Percentiles rank a stretch among this genome's conserved stretches.
These are phyloP conservation scores for Maniola hyperantus DNA, from an alignment of 2,888 invertebrate genomes.

Conservation along the genomic window DNA sequence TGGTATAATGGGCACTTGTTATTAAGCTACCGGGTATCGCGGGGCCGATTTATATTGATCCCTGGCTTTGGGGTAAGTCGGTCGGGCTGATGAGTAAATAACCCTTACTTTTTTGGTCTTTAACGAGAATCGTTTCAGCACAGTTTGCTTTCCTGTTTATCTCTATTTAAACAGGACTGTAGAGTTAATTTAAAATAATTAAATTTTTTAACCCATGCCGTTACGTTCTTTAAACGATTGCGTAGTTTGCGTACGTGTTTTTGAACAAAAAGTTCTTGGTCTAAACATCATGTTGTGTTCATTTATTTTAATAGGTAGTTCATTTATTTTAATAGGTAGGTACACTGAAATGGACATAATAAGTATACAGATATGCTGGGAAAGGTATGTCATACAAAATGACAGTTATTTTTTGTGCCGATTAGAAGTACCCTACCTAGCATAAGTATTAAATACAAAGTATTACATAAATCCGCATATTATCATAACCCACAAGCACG, in stretches of 20 bases:
- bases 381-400: too few relatives aligned
- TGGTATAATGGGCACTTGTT: slow-evolving; percentile 20
- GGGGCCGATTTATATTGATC: slow-evolving; percentile 43
- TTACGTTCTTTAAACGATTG: slow-evolving; percentile 4
- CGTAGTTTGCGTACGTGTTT: not conserved
- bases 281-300: too few relatives aligned
- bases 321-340: too few relatives aligned
- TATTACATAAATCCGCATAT: too few relatives aligned
- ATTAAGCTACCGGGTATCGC: slow-evolving; percentile 43
- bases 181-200: slow-evolving; percentile 16
- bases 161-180: slow-evolving; percentile 22
- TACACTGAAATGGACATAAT: too few relatives aligned
- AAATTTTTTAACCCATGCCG: slow-evolving; percentile 5
- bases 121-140: slow-evolving; percentile 27
- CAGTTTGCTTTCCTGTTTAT: slow-evolving; percentile 21
- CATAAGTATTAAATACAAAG: too few relatives aligned
- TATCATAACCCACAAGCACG: too few relatives aligned
- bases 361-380: too few relatives aligned
- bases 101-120: slow-evolving; percentile 31
- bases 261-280: not conserved
- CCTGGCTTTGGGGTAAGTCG: slow-evolving; percentile 39
- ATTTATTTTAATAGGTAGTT: too few relatives aligned
- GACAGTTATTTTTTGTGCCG: too few relatives aligned
- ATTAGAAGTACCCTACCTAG: too few relatives aligned
- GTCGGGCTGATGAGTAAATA: slow-evolving; percentile 39